Evolutionary conservation across 2,113 vertebrate species (phyloP), one percentile per base, ranked within the genome.

Genomic region (Toxotes jaculatrix): DNA sequence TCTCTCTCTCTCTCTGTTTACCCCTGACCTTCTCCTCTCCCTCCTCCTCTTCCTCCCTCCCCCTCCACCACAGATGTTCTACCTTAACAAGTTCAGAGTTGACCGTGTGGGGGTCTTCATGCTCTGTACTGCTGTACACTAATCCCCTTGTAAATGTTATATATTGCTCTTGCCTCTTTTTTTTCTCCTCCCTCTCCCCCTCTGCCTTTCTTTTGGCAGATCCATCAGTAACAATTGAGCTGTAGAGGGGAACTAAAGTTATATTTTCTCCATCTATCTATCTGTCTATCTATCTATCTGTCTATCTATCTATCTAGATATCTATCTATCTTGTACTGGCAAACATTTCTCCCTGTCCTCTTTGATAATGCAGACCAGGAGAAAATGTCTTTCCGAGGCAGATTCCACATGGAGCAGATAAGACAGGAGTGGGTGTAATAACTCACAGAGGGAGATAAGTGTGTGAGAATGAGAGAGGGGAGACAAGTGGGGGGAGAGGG

Each of bases 11-110:
- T 74, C 53, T 88, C 83, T 87, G 80, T 87, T 83, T 88, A 81
- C 67, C 86, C 81, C 86, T 91, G 83, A 90, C 88, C 88, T 89
- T 83, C 89, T 79, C 59, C 71, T 79, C 62, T 63, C 64, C 63
- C 71, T 45, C 64, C 38, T 40, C 67, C 53, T 47, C 43, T 13
- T 59, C 66, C 40, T 40, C 76, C 49, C 53, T 42, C 75, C 77
- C 36, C 31, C 77, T 71, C 38, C 70, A 67, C 65, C 80, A 84
- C 90, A 91, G 88, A 91, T 93, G 89, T 91, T 91, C 80, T 84
- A 88, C 88, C 85, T 85, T 88, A 90, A 88, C 84, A 85, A 88
- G 86, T 90, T 92, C 75, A 89, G 71, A 86, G 87, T 85, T 88
- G 76, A 85, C 70, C 70, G 61, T 91, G 75, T 81, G 79, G 74